Base-by-base conservation (phyloP, 2,888 invertebrate genomes). In the Hypolimnas misippus region DNA sequence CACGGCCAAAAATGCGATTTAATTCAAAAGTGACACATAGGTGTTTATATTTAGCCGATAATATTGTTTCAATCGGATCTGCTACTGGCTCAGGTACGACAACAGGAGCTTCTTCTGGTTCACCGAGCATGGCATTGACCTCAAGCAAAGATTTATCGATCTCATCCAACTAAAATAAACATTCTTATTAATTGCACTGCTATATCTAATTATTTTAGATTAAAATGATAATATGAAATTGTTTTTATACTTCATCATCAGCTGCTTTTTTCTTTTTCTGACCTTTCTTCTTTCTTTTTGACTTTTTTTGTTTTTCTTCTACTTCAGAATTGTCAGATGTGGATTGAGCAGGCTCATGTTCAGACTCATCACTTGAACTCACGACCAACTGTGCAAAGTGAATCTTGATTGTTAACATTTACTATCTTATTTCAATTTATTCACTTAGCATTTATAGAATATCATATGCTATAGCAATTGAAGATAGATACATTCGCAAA, bases 111-210 rank as follows among this genome's bases (percentile, higher is more conserved):
- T 69, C 60, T 2, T 72, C 65, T 0, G 80, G 83, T 2, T 71
- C 55, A 0, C 87, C 86, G 4, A 87, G 70, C 1, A 85, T 6
- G 0, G 75, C 78, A 38, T 88, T 87, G 0, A 88, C 81, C 64
- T 87, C 85, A 40, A 66, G 63, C 0, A 87, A 33, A 0, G 78
- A 79, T 14, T 73, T 74, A 10, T 84, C 87, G 0, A 88, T 77
- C 59, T 89, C 88, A 49, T 87, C 86, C 63, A 78, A 6, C 85
- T 87, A 64, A 31, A 76, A 64, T 38, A 31, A 60, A 31, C n/a
- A n/a, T 49, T 33, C 49, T n/a, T n/a, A n/a, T n/a, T n/a, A n/a
- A n/a, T n/a, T n/a, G n/a, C n/a, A n/a, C n/a, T n/a, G n/a, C n/a
- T n/a, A n/a, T n/a, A n/a, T n/a, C n/a, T n/a, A n/a, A n/a, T n/a